phyloP scores from a whole-genome alignment of 1,140 invertebrate species.

The Acromyrmex echinatior region DNA sequence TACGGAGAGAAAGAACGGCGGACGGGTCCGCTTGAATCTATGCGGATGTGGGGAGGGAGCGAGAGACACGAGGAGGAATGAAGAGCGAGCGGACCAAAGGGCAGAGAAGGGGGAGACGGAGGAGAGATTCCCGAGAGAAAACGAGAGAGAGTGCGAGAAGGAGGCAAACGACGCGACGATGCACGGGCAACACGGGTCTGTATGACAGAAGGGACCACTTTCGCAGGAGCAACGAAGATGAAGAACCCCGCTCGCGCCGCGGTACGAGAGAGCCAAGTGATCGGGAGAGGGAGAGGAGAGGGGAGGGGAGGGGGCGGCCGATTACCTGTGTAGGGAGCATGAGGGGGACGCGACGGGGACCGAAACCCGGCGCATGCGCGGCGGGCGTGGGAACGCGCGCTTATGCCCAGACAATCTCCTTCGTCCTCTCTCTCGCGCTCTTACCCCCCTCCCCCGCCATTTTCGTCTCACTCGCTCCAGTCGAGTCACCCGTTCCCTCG shows the following conservation, averaged over 20 bases:
- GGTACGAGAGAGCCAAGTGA: conserved; percentile 47
- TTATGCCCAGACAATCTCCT: conserved; percentile 78
- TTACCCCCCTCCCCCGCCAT: background rate
- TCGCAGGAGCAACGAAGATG: conserved; percentile 49
- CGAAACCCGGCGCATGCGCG: conserved; percentile 79
- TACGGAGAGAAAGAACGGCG: conserved; percentile 30
- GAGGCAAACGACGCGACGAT: conserved; percentile 52
- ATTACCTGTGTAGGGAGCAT: conserved; percentile 69
- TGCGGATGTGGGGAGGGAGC: conserved; percentile 70
- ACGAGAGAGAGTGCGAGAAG: conserved; percentile 21
- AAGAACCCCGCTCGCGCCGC: background rate
- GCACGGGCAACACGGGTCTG: conserved; percentile 2
- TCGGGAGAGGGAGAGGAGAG: background rate
- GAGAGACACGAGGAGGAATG: conserved; percentile 31
- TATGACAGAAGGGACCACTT: conserved; percentile 47
- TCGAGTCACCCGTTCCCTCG: conserved; percentile 38
- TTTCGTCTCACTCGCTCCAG: conserved; percentile 20
- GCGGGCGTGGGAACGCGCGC: conserved; percentile 85
- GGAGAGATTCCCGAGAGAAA: conserved; percentile 9
- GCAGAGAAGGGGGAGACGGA: conserved; percentile 17
- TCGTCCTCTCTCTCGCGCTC: conserved; percentile 62
- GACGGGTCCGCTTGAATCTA: conserved; percentile 69
- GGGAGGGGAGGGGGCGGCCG: conserved; percentile 62
- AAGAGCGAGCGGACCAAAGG: background rate
- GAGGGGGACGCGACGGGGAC: conserved; percentile 75